Conservation (phyloP, 1,140 invertebrate genomes). For the Cardiocondyla obscurior region DNA sequence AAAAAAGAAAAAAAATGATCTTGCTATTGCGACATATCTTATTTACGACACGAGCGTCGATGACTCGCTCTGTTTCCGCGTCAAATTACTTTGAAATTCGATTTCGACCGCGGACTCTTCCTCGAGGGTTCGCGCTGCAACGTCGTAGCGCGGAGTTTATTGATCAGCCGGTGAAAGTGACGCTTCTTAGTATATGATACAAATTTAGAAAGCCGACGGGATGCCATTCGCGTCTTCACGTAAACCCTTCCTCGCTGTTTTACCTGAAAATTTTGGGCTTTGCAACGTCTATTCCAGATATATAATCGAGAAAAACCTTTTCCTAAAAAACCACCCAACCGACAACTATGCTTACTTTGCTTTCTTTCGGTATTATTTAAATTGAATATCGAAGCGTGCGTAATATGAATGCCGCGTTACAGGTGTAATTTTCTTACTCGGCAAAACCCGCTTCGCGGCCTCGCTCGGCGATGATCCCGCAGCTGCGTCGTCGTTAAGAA, state of each 20-base stretch:
- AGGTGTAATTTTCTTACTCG: constrained; percentile 1
- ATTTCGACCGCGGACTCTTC: constrained; percentile 46
- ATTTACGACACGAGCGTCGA: not conserved
- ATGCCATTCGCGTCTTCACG: constrained; percentile 21
- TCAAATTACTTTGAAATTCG: not conserved
- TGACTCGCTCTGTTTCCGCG: not conserved
- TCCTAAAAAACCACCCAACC: no score
- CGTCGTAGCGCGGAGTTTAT: constrained; percentile 63
- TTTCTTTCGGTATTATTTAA: not conserved
- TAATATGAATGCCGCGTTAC: not conserved
- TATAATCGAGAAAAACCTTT: not conserved
- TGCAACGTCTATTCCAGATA: not conserved
- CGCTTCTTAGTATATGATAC: constrained; percentile 70
- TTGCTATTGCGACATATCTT: not conserved
- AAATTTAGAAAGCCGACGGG: constrained; percentile 78
- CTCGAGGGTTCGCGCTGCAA: constrained; percentile 3
- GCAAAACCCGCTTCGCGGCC: not conserved
- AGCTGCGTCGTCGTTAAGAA: constrained; percentile 16
- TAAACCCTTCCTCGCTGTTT: constrained; percentile 16
- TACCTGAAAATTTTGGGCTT: not conserved
- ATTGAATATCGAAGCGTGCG: not conserved
- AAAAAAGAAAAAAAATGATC: not conserved
- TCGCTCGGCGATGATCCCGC: not conserved
- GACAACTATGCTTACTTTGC: no score
- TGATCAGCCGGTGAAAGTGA: constrained; percentile 77